Evolutionary conservation across 2,113 vertebrate species (phyloP).

Genomic region (Cochlearius cochlearius): DNA sequence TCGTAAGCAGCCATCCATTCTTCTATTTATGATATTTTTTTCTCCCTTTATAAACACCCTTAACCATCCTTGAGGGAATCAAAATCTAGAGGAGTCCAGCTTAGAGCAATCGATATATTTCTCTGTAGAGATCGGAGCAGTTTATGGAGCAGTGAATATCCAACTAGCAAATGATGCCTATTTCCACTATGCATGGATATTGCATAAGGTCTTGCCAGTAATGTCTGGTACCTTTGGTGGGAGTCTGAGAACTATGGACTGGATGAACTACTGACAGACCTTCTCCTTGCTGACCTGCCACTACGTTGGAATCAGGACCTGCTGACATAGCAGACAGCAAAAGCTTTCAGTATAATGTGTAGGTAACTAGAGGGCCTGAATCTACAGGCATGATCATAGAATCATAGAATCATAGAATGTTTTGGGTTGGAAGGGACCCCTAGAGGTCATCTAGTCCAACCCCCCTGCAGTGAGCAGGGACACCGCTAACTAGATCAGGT

Average conservation of each 20-base stretch:
- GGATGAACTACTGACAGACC: not conserved
- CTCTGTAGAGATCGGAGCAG: not conserved
- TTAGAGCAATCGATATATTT: not conserved
- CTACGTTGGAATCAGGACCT: not conserved
- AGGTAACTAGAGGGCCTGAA: not conserved
- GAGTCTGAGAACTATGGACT: not conserved
- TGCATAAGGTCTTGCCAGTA: not conserved
- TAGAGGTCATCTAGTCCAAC: no score
- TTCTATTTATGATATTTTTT: not conserved
- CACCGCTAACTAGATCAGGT: no score
- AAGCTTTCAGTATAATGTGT: not conserved
- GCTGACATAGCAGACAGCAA: not conserved
- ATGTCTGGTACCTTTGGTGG: not conserved
- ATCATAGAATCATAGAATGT: no score
- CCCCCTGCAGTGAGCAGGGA: no score
- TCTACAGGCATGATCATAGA: not conserved
- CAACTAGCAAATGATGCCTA: not conserved
- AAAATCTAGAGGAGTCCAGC: not conserved
- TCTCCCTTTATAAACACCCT: not conserved
- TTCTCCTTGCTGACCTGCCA: not conserved
- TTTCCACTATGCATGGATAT: not conserved
- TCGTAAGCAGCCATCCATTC: not conserved
- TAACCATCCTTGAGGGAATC: not conserved
- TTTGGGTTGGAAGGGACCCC: no score
- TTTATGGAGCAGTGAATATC: not conserved